These are phyloP conservation scores for Spodoptera frugiperda DNA, from an alignment of 1,140 invertebrate species.

Conservation along the genomic window DNA sequence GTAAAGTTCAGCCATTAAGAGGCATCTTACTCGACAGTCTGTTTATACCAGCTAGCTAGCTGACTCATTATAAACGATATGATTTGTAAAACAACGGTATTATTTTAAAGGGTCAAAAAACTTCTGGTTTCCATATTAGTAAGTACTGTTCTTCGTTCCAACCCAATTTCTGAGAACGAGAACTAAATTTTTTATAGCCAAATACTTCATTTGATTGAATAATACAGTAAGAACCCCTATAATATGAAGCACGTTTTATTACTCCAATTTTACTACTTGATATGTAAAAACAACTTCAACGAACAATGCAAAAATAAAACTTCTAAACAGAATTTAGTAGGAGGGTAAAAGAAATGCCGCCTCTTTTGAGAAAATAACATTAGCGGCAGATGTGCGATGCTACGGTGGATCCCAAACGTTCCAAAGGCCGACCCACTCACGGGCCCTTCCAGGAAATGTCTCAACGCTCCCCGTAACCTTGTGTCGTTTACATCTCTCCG, in stretches of 20 bases:
- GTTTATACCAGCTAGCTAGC: no score
- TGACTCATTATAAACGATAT: no score
- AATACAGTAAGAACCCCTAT: no score
- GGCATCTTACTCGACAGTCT: not conserved
- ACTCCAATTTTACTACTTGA: constrained; percentile 1
- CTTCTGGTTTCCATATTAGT: no score
- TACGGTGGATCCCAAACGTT: constrained; percentile 59
- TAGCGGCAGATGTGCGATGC: constrained; percentile 77
- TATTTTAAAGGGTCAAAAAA: no score
- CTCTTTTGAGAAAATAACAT: constrained; percentile 71
- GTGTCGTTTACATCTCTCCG: constrained; percentile 58
- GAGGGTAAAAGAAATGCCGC: constrained; percentile 40
- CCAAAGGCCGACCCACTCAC: constrained; percentile 65
- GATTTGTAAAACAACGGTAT: no score
- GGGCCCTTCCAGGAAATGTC: constrained; percentile 77
- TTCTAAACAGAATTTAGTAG: not conserved
- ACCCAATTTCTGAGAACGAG: no score
- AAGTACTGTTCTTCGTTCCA: no score
- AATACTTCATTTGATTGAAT: no score
- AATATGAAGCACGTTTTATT: not conserved
- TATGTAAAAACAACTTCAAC: not conserved
- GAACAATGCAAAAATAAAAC: not conserved
- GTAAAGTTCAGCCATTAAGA: not conserved
- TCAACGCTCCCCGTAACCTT: constrained; percentile 59
- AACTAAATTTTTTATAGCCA: no score